Base-by-base conservation (phyloP, 2,797 vertebrate genomes). In the Microctenopoma lineatum region DNA sequence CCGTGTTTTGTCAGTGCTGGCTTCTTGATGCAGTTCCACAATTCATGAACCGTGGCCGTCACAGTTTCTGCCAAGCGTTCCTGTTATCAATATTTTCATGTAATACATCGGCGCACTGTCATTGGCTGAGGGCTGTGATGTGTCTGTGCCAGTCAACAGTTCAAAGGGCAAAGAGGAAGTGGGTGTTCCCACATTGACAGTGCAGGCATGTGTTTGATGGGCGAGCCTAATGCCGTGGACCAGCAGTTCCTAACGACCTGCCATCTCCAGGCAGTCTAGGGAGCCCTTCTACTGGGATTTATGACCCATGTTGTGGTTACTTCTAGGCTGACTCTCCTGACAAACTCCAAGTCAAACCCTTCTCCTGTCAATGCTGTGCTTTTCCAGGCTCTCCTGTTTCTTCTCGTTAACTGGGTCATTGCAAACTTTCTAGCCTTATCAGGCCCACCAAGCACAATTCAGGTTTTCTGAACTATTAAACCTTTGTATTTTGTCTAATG, bases 121-220 rank as follows among this genome's bases (percentile, higher is more conserved):
- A 58, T 64, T 80, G 76, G 75, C 64, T 47, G 76, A 65, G 53
- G 77, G 66, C 74, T 79, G 75, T 66, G 51, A 80, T 73, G 74
- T 77, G 77, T 58, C 66, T 26, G 60, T 51, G 41, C 45, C 63
- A 70, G 76, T 83, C 64, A 60, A 36, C 70, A 79, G 90, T 89
- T 91, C 79, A 92, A 87, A 93, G 86, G 71, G 71, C 81, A 80
- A 60, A 72, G 84, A 89, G 90, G 90, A 93, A 92, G 82, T 89
- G 79, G 84, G 81, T 77, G 80, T 82, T 85, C 80, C 85, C 76
- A 71, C 68, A 52, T 65, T 87, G 87, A 84, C 84, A 85, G 75
- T 84, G 62, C 59, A 64, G 73, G 56, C 77, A 78, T 78, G 85
- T 85, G 84, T 87, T 84, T 87, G 84, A 88, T 79, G 81, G 85